Evolutionary conservation across 2,888 invertebrate genomes (phyloP).

Genomic region (Pelosia muscerda): DNA sequence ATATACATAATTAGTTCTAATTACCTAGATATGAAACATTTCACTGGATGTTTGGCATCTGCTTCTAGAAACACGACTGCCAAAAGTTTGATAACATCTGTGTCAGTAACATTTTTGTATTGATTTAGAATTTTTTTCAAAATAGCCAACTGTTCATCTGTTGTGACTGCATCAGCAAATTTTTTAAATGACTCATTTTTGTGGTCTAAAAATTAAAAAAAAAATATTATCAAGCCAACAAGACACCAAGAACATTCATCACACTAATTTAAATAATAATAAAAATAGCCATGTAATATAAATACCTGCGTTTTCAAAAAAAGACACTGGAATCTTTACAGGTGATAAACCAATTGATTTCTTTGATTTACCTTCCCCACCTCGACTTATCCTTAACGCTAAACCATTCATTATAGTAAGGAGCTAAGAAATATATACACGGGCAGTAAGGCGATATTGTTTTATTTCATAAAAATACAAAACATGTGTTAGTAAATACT

Average conservation of each 20-base stretch:
- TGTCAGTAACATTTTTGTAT: slow-evolving; percentile 32
- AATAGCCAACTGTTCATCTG: slow-evolving; percentile 66
- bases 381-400: slow-evolving; percentile 66
- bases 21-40: slow-evolving; percentile 75
- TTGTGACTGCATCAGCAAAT: slow-evolving; percentile 57
- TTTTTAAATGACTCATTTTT: slow-evolving; percentile 45
- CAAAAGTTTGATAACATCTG: slow-evolving; percentile 59
- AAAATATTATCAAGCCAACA: not conserved
- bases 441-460: not conserved
- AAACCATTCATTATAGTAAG: slow-evolving; percentile 66
- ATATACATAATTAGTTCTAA: not conserved
- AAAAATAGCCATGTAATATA: not conserved
- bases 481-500: slow-evolving; percentile 2
- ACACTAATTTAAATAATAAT: not conserved
- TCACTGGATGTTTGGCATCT: slow-evolving; percentile 76
- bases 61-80: slow-evolving; percentile 68
- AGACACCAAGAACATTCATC: not conserved
- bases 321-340: slow-evolving; percentile 49
- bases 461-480: slow-evolving; percentile 1
- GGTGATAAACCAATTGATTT: slow-evolving; percentile 60
- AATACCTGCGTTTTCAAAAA: slow-evolving; percentile 35
- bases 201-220: slow-evolving; percentile 47
- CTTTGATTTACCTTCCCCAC: slow-evolving; percentile 63
- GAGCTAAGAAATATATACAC: not conserved
- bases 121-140: slow-evolving; percentile 61